These are phyloP conservation scores for Phoxinus dragarum DNA, from an alignment of 2,797 vertebrate genomes.

Conservation along the genomic window DNA sequence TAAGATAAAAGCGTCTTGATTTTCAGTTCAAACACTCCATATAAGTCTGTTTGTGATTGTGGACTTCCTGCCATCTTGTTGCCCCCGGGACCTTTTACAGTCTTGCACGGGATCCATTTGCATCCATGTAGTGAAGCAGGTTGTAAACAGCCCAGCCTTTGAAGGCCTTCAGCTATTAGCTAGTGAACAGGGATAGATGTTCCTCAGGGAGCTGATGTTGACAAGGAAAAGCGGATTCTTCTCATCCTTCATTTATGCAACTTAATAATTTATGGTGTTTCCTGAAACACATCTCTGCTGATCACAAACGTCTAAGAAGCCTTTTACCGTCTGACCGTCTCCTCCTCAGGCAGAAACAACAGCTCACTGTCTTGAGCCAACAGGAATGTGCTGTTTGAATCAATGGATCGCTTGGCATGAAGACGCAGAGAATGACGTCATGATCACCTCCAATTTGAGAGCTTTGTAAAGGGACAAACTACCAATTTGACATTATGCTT, in stretches of 20 bases:
- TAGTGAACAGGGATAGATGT: slow-evolving; percentile 30
- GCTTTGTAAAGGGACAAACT: not conserved
- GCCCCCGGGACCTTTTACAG: slow-evolving; percentile 39
- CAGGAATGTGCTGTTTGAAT: slow-evolving; percentile 7
- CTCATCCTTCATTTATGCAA: slow-evolving; percentile 52
- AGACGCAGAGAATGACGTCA: not conserved
- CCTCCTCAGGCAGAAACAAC: slow-evolving; percentile 42
- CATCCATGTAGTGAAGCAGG: slow-evolving; percentile 18
- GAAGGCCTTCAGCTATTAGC: slow-evolving; percentile 46
- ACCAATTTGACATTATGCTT: slow-evolving; percentile 11
- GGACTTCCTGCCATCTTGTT: slow-evolving; percentile 20
- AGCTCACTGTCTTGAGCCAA: slow-evolving; percentile 41
- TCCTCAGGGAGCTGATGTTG: slow-evolving; percentile 58
- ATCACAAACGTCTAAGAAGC: slow-evolving; percentile 58
- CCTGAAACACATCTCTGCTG: slow-evolving; percentile 61
- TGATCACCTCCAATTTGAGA: not conserved
- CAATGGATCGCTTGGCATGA: not conserved
- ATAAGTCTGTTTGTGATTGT: slow-evolving; percentile 22
- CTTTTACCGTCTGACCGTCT: slow-evolving; percentile 46
- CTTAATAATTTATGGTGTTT: slow-evolving; percentile 66
- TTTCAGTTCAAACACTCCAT: not conserved
- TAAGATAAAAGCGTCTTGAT: not conserved
- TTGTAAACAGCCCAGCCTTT: slow-evolving; percentile 37
- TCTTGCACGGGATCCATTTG: slow-evolving; percentile 44
- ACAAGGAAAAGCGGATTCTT: slow-evolving; percentile 33